A percentile compares a stretch with the other conserved stretches of the same genome.
phyloP scores from a whole-genome alignment of 1,140 invertebrate species.

The Brachionus angularis region DNA sequence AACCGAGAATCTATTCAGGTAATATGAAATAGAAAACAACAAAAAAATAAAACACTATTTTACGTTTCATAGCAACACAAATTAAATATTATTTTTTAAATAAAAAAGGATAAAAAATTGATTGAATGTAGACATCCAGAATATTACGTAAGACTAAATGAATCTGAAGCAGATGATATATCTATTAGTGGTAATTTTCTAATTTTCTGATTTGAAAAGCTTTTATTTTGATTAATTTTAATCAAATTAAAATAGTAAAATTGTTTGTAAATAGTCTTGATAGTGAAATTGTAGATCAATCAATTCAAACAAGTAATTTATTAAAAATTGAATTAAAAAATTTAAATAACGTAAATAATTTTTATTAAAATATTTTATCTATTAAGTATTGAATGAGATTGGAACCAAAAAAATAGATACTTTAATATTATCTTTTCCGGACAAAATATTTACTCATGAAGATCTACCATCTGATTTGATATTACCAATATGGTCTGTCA shows the following conservation, averaged over 20 bases:
- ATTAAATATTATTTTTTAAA: not conserved
- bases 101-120: slow-evolving; percentile 8
- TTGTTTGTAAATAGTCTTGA: slow-evolving; percentile 25
- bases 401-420: not conserved
- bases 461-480: slow-evolving; percentile 3
- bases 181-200: not conserved
- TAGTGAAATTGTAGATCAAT: not conserved
- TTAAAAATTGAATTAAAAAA: not conserved
- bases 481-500: slow-evolving; percentile 19
- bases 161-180: not conserved
- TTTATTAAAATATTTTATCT: too few relatives aligned
- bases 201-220: too few relatives aligned
- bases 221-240: too few relatives aligned
- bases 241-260: slow-evolving; percentile 1
- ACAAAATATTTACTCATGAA: slow-evolving; percentile 34
- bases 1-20: not conserved
- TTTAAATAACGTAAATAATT: too few relatives aligned
- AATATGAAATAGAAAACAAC: too few relatives aligned
- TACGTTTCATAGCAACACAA: not conserved
- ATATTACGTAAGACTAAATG: not conserved
- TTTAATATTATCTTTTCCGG: slow-evolving; percentile 24
- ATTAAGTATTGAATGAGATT: slow-evolving; percentile 22
- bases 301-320: slow-evolving; percentile 25
- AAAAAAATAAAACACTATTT: too few relatives aligned
- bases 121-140: slow-evolving; percentile 15